phyloP scores from a whole-genome alignment of 2,113 vertebrate genomes.

The Xerus inauris region DNA sequence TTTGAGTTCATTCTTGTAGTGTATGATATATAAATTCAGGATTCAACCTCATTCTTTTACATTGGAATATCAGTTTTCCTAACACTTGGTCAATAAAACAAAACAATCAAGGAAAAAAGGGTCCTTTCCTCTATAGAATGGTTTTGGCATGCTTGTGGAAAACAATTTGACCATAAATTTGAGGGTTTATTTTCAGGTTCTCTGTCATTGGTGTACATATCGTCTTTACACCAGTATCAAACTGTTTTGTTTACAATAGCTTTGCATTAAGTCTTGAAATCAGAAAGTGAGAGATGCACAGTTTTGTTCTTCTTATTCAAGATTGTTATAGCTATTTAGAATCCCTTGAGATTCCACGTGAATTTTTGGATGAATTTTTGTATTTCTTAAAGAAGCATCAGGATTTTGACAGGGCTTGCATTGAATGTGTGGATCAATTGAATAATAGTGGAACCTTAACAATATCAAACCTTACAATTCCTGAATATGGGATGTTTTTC shows the following conservation, averaged over 20 bases:
- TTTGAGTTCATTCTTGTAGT: background rate
- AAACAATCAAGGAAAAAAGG: background rate
- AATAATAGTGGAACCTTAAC: background rate
- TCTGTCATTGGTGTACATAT: background rate
- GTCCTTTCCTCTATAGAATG: background rate
- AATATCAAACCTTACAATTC: background rate
- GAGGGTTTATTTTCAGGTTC: background rate
- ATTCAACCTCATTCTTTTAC: background rate
- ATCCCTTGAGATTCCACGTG: background rate
- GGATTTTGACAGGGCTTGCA: background rate
- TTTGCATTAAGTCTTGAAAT: conserved; percentile 1
- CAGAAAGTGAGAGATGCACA: background rate
- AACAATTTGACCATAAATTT: background rate
- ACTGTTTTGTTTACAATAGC: background rate
- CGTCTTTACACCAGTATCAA: background rate
- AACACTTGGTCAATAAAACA: background rate
- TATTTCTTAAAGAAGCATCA: background rate
- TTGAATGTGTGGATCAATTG: background rate
- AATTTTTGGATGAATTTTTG: background rate
- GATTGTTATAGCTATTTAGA: background rate
- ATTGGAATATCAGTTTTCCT: background rate
- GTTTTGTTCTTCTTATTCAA: conserved; percentile 18
- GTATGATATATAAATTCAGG: background rate
- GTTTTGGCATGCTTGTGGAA: background rate
- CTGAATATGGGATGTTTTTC: background rate